These are phyloP conservation scores for Chloroclystis v-ata DNA, from an alignment of 2,888 invertebrate species.

Conservation along the genomic window DNA sequence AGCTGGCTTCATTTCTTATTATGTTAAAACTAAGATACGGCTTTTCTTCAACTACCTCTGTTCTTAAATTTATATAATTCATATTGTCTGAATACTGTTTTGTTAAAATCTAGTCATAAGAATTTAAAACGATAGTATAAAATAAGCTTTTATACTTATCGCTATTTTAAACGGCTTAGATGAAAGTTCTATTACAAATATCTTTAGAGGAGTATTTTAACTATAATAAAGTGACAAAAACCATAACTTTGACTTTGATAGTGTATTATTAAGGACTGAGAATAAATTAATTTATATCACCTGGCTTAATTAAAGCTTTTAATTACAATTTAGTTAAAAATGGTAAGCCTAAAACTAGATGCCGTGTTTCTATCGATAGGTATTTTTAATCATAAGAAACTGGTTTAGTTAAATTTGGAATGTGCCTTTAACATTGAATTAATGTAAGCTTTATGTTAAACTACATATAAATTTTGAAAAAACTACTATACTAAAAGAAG, in stretches of 20 bases:
- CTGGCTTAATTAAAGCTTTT: no score
- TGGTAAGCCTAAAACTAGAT: no score
- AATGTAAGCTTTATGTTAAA: not conserved
- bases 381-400: not conserved
- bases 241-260: no score
- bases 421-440: slow-evolving; percentile 19
- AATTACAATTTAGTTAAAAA: no score
- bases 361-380: not conserved
- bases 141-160: slow-evolving; percentile 12
- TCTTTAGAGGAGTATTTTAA: no score
- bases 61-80: not conserved
- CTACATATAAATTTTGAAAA: not conserved
- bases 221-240: no score
- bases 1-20: no score
- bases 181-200: not conserved
- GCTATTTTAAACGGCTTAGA: slow-evolving; percentile 2
- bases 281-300: no score
- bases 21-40: no score
- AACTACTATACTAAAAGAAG: slow-evolving; percentile 1
- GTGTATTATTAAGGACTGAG: no score
- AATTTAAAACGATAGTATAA: slow-evolving; percentile 25
- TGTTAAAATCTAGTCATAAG: slow-evolving; percentile 51
- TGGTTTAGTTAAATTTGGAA: slow-evolving; percentile 19
- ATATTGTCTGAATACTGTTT: slow-evolving; percentile 56
- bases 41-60: not conserved